Evolutionary conservation across 2,888 invertebrate genomes (phyloP), one percentile per base, ranked within the genome.

Genomic region (Crepidodera aurea): DNA sequence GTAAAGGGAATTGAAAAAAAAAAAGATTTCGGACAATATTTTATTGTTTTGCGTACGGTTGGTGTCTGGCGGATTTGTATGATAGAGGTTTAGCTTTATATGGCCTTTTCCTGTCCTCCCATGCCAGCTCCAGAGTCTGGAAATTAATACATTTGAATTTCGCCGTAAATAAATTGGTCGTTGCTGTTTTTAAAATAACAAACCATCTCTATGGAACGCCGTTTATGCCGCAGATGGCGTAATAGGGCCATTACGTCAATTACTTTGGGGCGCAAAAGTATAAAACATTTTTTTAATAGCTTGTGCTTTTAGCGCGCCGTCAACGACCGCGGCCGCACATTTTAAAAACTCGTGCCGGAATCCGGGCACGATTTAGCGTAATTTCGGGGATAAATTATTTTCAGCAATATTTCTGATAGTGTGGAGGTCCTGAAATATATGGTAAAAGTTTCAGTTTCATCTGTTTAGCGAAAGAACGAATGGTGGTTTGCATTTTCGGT

Each of bases 281-380:
- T 40, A 40, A 40, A 40, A 40, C n/a, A 40, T 40, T 29, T 29
- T 29, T 29, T 29, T 29, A 37, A 13, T 5, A 37, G 37, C 37
- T n/a, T 13, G 15, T 15, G 37, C 15, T 37, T 37, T 37, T 37
- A 15, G 15, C 37, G 7, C 8, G 13, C n/a, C n/a, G n/a, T n/a
- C n/a, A n/a, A 15, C 5, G 2, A 15, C 12, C 13, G 37, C 37
- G 15, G 12, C 12, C 13, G 2, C 4, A 3, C 12, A 37, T 37
- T 37, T 37, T 15, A 37, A 37, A 13, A 13, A 13, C 13, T 13
- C 7, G 15, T 7, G 13, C 13, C 2, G 37, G 13, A 13, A 15
- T 37, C 37, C 13, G 37, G 4, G 13, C 37, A 10, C 32, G 32
- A 37, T 8, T 13, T 37, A 12, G 7, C 7, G 13, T 15, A 37